Evolutionary conservation across 2,888 invertebrate species (phyloP), one percentile per base, ranked within the genome.

Genomic region (Anticlea derivata): DNA sequence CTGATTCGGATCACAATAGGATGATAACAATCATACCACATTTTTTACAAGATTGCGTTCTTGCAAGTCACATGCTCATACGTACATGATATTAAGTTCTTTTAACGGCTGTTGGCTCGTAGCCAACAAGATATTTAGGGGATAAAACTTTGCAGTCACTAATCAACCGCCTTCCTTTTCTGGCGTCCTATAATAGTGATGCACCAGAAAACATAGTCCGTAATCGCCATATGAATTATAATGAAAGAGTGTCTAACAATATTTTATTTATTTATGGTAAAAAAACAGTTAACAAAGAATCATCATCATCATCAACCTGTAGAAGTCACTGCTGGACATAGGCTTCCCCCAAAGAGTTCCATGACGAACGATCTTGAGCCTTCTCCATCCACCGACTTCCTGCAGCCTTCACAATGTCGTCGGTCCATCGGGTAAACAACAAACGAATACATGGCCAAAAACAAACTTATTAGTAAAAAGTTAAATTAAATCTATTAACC

Each of bases 131-230:
- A 60, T 58, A 63, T 60, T 63, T 57, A 44, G 60, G 60, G 68
- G 66, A 70, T 68, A 66, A 68, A 78, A 77, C 71, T 80, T 75
- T 73, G 72, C 64, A 73, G 70, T 70, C 73, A 75, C 78, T 80
- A 78, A 78, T 83, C 77, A 75, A 75, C 64, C 62, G 56, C 59
- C 38, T 72, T 63, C 62, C 38, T 59, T 55, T 50, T 50, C 45
- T 35, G 43, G 55, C 63, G 59, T 35, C 40, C 31, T 13, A 34
- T 34, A 37, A 24, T 33, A 41, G 41, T 49, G 40, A 30, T 39
- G 40, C 10, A 23, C 40, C 29, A 8, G 7, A 22, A 30, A 10
- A 33, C 17, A 20, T 1, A 27, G 1, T 29, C 7, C 13, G 17
- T 2, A n/a, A n/a, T n/a, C n/a, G n/a, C n/a, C n/a, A 4, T 13